Evolutionary conservation across 2,113 vertebrate genomes (phyloP).

Genomic region (Cyanoliseus patagonus): DNA sequence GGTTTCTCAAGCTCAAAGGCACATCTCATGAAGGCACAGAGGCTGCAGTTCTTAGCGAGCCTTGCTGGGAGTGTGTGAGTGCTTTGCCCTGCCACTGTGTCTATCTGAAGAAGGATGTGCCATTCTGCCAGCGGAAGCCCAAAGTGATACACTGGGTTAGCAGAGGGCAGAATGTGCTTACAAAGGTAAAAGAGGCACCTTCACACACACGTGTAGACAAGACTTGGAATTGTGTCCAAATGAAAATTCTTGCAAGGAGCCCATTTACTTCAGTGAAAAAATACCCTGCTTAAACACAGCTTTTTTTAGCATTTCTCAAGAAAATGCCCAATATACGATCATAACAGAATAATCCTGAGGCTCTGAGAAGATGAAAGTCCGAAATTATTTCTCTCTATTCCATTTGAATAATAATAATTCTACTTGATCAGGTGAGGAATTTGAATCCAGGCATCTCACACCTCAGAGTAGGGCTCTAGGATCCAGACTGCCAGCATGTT

Average conservation of each 20-base stretch:
- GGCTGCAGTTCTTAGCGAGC: neutral
- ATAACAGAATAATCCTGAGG: neutral
- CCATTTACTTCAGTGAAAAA: neutral
- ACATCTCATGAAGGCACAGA: neutral
- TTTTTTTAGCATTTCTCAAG: neutral
- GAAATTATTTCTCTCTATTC: neutral
- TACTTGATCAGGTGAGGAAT: neutral
- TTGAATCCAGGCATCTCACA: neutral
- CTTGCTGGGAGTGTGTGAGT: neutral
- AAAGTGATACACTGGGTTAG: accelerated
- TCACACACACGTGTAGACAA: neutral
- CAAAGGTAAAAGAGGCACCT: neutral
- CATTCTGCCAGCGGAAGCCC: neutral
- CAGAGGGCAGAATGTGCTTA: neutral
- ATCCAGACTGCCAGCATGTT: neutral
- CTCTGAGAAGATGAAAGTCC: neutral
- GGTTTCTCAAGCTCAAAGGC: neutral
- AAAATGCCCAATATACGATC: neutral
- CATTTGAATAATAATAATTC: neutral
- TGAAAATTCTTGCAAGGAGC: neutral
- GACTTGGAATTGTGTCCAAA: neutral
- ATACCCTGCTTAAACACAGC: neutral
- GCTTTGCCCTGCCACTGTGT: neutral
- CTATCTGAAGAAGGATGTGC: neutral
- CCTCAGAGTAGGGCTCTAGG: neutral